Evolutionary conservation across 1,140 invertebrate genomes (phyloP).

Genomic region (Apolygus lucorum): DNA sequence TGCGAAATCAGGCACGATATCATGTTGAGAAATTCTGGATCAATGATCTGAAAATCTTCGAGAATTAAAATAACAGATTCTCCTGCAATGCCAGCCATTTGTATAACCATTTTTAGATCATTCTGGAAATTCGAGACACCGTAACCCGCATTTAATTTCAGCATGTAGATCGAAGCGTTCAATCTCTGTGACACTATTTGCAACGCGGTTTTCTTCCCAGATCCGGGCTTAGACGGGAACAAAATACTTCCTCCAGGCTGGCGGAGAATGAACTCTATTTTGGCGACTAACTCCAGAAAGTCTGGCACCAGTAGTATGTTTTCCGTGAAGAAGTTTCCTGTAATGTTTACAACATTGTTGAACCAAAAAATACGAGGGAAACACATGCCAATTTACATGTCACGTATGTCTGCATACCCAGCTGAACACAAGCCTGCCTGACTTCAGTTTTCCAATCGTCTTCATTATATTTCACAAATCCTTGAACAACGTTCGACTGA

Average conservation of each 20-base stretch:
- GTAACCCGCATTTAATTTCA: constrained; percentile 50
- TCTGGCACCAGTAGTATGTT: constrained; percentile 54
- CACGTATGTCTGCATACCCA: too few species aligned
- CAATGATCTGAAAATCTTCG: constrained; percentile 75
- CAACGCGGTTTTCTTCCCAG: constrained; percentile 64
- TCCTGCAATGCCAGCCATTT: constrained; percentile 69
- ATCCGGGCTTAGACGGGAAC: constrained; percentile 63
- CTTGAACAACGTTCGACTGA: too few species aligned
- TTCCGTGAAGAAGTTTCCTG: constrained; percentile 21
- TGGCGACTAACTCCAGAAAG: constrained; percentile 53
- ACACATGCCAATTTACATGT: too few species aligned
- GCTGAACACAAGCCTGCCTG: constrained; percentile 21
- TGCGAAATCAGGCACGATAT: constrained; percentile 59
- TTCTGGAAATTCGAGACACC: constrained; percentile 52
- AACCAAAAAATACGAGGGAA: too few species aligned
- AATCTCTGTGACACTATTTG: constrained; percentile 63
- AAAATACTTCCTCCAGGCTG: constrained; percentile 57
- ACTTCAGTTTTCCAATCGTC: constrained; percentile 19
- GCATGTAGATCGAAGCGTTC: constrained; percentile 54
- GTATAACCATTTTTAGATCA: constrained; percentile 51
- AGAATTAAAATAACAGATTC: constrained; percentile 67
- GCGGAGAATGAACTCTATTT: constrained; percentile 53
- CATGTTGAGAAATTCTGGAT: constrained; percentile 54
- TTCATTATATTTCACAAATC: constrained; percentile 4
- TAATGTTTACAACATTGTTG: background rate